These are phyloP conservation scores for Hippocampus comes DNA, from an alignment of 2,113 vertebrate genomes.

Conservation along the genomic window DNA sequence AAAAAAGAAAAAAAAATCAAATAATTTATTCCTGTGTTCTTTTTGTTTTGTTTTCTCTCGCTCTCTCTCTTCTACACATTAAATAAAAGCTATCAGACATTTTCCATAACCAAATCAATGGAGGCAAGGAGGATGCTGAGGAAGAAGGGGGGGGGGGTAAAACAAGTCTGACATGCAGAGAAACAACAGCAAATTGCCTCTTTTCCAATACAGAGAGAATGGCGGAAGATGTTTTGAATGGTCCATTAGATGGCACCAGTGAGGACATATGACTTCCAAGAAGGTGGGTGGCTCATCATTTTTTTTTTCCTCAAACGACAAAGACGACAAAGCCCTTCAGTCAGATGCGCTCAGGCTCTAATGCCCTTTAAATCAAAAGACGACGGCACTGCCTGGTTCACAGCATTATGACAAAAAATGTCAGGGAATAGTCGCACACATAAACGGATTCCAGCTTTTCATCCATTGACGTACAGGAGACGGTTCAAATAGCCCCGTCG, in stretches of 20 bases:
- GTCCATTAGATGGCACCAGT: background rate
- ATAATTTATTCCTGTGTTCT: constrained; percentile 74
- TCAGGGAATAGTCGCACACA: background rate
- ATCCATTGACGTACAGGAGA: background rate
- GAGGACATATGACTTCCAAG: background rate
- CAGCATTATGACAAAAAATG: constrained; percentile 10
- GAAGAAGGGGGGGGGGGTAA: constrained; percentile 26
- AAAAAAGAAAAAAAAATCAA: constrained; percentile 70
- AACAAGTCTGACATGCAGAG: constrained; percentile 64
- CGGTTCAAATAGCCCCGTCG: background rate
- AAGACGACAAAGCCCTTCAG: constrained; percentile 55
- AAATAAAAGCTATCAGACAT: constrained; percentile 72
- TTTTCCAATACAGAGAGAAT: constrained; percentile 30
- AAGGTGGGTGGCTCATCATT: background rate
- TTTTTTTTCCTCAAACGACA: constrained; percentile 13
- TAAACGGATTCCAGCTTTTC: background rate
- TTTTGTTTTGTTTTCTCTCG: constrained; percentile 23
- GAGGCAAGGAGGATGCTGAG: constrained; percentile 18
- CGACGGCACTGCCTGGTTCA: constrained; percentile 33
- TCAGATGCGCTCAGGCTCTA: constrained; percentile 34
- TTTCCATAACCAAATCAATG: constrained; percentile 62
- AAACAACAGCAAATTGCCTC: constrained; percentile 18
- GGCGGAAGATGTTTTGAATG: constrained; percentile 1
- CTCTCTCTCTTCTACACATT: constrained; percentile 48
- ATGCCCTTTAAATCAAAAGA: constrained; percentile 35